Evolutionary conservation across 2,797 vertebrate genomes (phyloP).

Genomic region (Apogon talboti): DNA sequence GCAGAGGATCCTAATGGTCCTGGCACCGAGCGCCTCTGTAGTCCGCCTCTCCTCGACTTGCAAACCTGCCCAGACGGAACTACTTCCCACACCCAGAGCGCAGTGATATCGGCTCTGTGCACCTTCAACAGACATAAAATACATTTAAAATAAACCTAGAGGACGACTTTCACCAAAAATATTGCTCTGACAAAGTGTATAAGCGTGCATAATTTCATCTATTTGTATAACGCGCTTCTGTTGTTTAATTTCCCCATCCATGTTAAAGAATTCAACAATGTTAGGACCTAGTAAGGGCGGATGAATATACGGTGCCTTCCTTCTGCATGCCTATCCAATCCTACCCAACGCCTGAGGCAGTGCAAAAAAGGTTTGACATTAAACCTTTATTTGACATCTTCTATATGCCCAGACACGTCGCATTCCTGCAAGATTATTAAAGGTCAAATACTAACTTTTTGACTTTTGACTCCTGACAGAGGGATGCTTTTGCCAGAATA

Average conservation of each 20-base stretch:
- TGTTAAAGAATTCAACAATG: neutral
- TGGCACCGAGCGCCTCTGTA: conserved; percentile 78
- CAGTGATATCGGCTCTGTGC: conserved; percentile 37
- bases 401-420: conserved; percentile 59
- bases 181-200: rapidly evolving
- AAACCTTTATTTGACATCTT: conserved; percentile 67
- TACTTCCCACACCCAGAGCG: conserved; percentile 65
- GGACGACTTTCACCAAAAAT: rapidly evolving
- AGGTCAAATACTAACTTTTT: conserved; percentile 51
- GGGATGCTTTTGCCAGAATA: conserved; percentile 34
- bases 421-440: conserved; percentile 69
- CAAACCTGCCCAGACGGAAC: conserved; percentile 80
- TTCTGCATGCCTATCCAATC: conserved; percentile 26
- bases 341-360: conserved; percentile 51
- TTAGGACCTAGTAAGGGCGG: conserved; percentile 43
- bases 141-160: neutral
- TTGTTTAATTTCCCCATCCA: neutral
- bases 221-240: rapidly evolving
- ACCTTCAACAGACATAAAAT: conserved; percentile 4
- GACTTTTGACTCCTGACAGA: conserved; percentile 46
- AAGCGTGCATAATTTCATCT: rapidly evolving
- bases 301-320: conserved; percentile 53
- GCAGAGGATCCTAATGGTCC: conserved; percentile 66
- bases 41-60: conserved; percentile 72
- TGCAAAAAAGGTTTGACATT: conserved; percentile 56